Percentiles rank a stretch among this genome's conserved stretches.
These are phyloP conservation scores for Melieria omissa DNA, from an alignment of 2,888 invertebrate species.

Conservation along the genomic window DNA sequence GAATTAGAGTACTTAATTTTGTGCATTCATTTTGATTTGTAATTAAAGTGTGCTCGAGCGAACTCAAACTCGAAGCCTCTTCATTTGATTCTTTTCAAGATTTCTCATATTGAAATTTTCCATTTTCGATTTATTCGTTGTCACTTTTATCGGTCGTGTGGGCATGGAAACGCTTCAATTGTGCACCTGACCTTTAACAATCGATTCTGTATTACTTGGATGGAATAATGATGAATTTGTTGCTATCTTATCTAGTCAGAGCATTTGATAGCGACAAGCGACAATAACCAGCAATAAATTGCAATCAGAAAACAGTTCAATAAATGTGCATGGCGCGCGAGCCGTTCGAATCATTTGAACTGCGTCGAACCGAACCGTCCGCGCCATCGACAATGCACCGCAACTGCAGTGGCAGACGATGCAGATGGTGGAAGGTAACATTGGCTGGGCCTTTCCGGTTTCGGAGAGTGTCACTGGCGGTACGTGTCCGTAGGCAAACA, in stretches of 20 bases:
- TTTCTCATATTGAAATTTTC: not conserved
- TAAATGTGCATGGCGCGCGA: constrained; percentile 2
- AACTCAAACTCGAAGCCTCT: not conserved
- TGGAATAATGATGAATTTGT: constrained; percentile 14
- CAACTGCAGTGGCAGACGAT: too few species aligned
- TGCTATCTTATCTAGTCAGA: constrained; percentile 31
- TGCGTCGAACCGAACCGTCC: too few species aligned
- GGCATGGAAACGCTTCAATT: not conserved
- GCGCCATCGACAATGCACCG: too few species aligned
- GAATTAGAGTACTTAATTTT: too few species aligned
- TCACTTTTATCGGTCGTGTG: too few species aligned
- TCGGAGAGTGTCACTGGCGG: not conserved
- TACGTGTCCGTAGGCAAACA: not conserved
- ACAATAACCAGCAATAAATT: constrained; percentile 31
- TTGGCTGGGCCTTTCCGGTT: constrained; percentile 31
- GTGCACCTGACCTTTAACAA: constrained; percentile 61
- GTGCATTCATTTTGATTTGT: too few species aligned
- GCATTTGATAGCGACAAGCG: constrained; percentile 15
- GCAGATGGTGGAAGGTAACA: too few species aligned
- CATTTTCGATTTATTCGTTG: not conserved
- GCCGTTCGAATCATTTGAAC: too few species aligned
- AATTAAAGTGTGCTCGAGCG: too few species aligned
- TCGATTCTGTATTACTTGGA: constrained; percentile 51
- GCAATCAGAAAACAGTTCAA: constrained; percentile 5
- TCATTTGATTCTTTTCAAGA: not conserved